Evolutionary conservation across 2,797 vertebrate genomes (phyloP), one percentile per base, ranked within the genome.

Genomic region (Anniella stebbinsi): DNA sequence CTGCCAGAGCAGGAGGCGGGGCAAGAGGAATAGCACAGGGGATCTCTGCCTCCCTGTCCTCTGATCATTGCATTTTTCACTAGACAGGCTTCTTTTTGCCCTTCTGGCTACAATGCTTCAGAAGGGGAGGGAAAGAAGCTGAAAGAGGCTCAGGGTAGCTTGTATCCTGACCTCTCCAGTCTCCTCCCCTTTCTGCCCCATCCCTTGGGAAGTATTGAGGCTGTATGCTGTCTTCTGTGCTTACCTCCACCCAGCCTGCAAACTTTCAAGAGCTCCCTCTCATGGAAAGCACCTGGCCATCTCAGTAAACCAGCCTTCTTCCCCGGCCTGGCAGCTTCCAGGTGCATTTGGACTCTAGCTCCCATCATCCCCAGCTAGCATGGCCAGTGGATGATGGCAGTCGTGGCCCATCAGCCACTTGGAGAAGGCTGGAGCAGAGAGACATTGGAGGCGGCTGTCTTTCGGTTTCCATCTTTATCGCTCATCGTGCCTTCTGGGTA

Each of bases 231-330:
- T 13, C 33, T 38, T 30, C 1, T 41, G 81, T 9, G 1, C 0
- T 12, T 2, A 70, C 2, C 77, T 17, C 3, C 11, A 75, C 76
- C 51, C 17, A 83, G 78, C 18, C 80, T 23, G n/a, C 23, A 33
- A 4, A 21, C 17, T 1, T 1, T 18, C 3, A 21, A 51, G 63
- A 8, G 87, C 18, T 48, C 15, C 7, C 21, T 0, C 0, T 3
- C 17, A 48, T 12, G 0, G 63, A 21, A 80, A 38, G 85, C 3
- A 84, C 13, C 54, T 2, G 80, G 66, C 45, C 67, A 41, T 60
- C 11, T 23, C 60, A 63, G 17, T 25, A 25, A 57, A 63, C 18
- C 60, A 63, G 60, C 75, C 10, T 25, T 41, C 10, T 77, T 28
- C 8, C 38, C 75, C 21, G 28, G 25, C 1, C 23, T 76, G 36